Evolutionary conservation across 2,888 invertebrate species (phyloP).

Genomic region (Galeruca laticollis): DNA sequence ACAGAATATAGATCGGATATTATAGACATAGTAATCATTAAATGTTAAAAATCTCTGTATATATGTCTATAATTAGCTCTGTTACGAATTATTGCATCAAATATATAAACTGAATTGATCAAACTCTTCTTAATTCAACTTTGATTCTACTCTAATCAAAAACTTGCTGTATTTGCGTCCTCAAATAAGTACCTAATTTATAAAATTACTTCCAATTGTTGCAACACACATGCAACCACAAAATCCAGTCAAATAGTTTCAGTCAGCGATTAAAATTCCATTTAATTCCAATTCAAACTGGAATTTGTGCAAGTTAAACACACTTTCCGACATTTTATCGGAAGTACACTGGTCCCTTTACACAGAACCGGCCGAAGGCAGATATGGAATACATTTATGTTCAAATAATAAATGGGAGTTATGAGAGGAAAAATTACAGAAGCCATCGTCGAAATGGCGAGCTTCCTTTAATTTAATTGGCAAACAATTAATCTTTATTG

Average conservation of each 20-base stretch:
- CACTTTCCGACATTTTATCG: constrained; percentile 15
- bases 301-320: constrained; percentile 10
- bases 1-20: background rate
- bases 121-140: background rate
- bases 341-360: background rate
- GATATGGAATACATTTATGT: background rate
- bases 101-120: too few species aligned
- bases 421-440: too few species aligned
- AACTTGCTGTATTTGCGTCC: background rate
- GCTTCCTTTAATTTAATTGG: too few species aligned
- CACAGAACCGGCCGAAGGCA: background rate
- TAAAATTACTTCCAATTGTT: constrained; percentile 2
- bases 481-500: too few species aligned
- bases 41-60: too few species aligned
- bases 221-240: background rate
- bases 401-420: too few species aligned
- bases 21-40: background rate
- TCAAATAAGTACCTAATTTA: background rate
- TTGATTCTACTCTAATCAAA: background rate
- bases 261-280: constrained; percentile 20
- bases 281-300: constrained; percentile 20
- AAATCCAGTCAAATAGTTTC: constrained; percentile 13
- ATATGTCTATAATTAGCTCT: too few species aligned
- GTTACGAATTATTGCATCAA: too few species aligned
- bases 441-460: too few species aligned